Conservation (phyloP, 2,888 invertebrate species). For the Drosophila cracens region DNA sequence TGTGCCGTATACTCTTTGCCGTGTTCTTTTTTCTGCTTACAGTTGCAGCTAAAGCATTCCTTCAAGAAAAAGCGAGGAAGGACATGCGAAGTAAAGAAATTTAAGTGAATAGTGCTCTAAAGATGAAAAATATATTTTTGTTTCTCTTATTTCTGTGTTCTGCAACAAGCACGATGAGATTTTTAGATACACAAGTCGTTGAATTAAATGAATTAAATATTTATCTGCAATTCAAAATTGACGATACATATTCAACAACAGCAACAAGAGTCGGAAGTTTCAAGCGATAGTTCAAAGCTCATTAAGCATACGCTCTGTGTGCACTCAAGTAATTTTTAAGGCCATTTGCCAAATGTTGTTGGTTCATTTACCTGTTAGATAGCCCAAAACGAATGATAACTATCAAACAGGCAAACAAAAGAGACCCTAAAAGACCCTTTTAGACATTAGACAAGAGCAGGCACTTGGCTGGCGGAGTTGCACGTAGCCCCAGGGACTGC, state of each 20-base stretch:
- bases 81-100: background rate
- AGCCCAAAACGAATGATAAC: constrained; percentile 45
- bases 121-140: background rate
- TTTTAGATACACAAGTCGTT: background rate
- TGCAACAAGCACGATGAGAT: background rate
- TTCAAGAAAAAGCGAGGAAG: background rate
- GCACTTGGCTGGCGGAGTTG: constrained; percentile 10
- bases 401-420: constrained; percentile 45
- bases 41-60: constrained; percentile 1
- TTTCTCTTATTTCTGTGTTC: background rate
- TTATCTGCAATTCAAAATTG: background rate
- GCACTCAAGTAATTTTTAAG: background rate
- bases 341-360: constrained; percentile 16
- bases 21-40: background rate
- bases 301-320: constrained; percentile 43
- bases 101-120: background rate
- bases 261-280: background rate
- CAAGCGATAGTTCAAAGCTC: background rate
- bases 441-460: constrained; percentile 36
- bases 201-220: background rate
- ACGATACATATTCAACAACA: background rate
- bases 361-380: constrained; percentile 53
- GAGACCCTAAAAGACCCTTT: constrained; percentile 52
- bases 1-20: constrained; percentile 11
- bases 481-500: constrained; percentile 46